Evolutionary conservation across 2,797 vertebrate species (phyloP), one percentile per base, ranked within the genome.

Genomic region (Chaetodon trifasciatus): DNA sequence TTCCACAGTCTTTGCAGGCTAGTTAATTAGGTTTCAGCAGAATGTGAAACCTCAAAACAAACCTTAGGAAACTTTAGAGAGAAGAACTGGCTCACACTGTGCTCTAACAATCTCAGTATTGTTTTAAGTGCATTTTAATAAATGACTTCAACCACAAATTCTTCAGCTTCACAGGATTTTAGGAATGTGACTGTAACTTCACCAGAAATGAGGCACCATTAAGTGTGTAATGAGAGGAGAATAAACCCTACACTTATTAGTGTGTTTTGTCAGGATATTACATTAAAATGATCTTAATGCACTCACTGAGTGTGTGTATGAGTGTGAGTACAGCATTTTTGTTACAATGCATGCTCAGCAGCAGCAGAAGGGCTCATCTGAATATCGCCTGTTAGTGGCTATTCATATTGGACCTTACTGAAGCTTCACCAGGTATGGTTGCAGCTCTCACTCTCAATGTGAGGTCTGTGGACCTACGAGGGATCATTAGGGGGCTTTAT

Each of bases 291-390:
- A 70, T 60, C 47, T 44, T 44, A 72, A 82, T 57, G n/a, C 8
- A 10, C 8, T 77, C 62, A 55, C 35, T 42, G 16, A 64, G 64
- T 56, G 37, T 72, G 49, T 67, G 63, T 57, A 64, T 2, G 37
- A 60, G 46, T 17, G n/a, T 40, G 42, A 79, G 74, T 39, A 71
- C 40, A 61, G 50, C 32, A 58, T 78, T 58, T 57, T 82, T 76
- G 78, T 80, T 67, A 58, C 64, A 62, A 70, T 74, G 60, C 39
- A 84, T 63, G 60, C 56, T 58, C n/a, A 61, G 42, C 57, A 79
- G 63, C 61, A 55, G 56, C 70, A 74, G 75, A 86, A 86, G 74
- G 79, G 47, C 78, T 84, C 42, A 86, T 88, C 86, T 86, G 58
- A 90, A 87, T 84, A 75, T 81, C 81, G 44, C 8, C 28, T 44